phyloP scores from a whole-genome alignment of 1,140 invertebrate genomes.

The Achatina immaculata region DNA sequence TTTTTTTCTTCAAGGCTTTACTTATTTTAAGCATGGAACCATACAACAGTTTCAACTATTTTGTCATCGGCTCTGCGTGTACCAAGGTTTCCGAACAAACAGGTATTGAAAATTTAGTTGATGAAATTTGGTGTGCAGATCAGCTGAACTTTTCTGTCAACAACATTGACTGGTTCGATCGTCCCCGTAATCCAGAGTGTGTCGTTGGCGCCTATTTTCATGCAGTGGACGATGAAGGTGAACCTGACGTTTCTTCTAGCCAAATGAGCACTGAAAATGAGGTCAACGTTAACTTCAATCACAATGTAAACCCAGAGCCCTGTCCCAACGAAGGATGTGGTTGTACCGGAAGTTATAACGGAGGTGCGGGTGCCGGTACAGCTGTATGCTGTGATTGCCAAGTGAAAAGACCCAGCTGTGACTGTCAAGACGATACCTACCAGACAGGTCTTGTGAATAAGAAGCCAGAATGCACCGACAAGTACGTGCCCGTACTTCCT shows the following conservation, averaged over 20 bases:
- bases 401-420: neutral
- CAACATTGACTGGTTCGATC: neutral
- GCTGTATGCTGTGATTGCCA: neutral
- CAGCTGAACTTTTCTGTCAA: neutral
- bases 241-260: neutral
- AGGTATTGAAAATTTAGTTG: neutral
- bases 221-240: neutral
- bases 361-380: neutral
- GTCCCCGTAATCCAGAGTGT: neutral
- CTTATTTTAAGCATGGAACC: neutral
- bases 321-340: constrained; percentile 8
- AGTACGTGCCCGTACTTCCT: neutral
- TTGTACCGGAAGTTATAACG: constrained; percentile 19
- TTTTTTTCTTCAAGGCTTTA: neutral
- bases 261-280: neutral
- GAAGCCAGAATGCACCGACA: neutral
- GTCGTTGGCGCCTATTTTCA: neutral
- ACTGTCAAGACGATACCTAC: neutral
- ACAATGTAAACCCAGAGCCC: neutral
- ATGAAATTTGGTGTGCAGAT: neutral
- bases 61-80: neutral
- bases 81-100: constrained; percentile 3
- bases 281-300: constrained; percentile 1
- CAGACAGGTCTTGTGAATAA: neutral
- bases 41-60: neutral